Percentiles rank a stretch among this genome's conserved stretches.
Conservation (phyloP, 2,888 invertebrate species). For the Griposia aprilina region DNA sequence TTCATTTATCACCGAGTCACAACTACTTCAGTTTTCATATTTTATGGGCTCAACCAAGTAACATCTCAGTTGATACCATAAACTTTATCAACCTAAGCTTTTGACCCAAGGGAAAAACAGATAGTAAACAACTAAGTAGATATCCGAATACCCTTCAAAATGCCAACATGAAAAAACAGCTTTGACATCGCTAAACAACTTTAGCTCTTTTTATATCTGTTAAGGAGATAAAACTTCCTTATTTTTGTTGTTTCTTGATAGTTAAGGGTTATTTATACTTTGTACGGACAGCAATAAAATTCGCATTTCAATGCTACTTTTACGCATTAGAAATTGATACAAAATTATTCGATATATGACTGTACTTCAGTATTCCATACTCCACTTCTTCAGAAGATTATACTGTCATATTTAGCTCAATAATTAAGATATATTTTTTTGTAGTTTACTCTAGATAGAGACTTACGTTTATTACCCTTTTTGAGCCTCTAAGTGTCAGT, state of each 20-base stretch:
- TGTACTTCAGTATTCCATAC: neutral
- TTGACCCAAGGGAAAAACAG: constrained; percentile 9
- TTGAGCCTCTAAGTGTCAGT: constrained; percentile 9
- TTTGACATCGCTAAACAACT: constrained; percentile 31
- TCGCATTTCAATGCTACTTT: neutral
- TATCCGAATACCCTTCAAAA: constrained; percentile 13
- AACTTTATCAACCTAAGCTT: constrained; percentile 24
- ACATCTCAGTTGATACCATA: constrained; percentile 33
- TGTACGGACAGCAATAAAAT: neutral
- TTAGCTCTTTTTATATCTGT: constrained; percentile 27
- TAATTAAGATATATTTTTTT: too few species aligned
- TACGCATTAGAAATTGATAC: neutral
- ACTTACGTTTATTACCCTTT: constrained; percentile 1
- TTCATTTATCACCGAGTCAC: neutral
- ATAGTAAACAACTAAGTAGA: constrained; percentile 33
- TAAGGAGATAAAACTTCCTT: constrained; percentile 41
- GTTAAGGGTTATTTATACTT: constrained; percentile 22
- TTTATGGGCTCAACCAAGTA: neutral
- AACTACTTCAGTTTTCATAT: neutral
- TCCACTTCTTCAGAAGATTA: too few species aligned
- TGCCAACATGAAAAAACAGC: constrained; percentile 35
- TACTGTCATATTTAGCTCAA: too few species aligned
- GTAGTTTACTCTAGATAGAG: too few species aligned
- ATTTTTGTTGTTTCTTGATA: constrained; percentile 19
- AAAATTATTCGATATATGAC: neutral